phyloP scores from a whole-genome alignment of 2,797 vertebrate genomes.

The Buphagus erythrorhynchus region DNA sequence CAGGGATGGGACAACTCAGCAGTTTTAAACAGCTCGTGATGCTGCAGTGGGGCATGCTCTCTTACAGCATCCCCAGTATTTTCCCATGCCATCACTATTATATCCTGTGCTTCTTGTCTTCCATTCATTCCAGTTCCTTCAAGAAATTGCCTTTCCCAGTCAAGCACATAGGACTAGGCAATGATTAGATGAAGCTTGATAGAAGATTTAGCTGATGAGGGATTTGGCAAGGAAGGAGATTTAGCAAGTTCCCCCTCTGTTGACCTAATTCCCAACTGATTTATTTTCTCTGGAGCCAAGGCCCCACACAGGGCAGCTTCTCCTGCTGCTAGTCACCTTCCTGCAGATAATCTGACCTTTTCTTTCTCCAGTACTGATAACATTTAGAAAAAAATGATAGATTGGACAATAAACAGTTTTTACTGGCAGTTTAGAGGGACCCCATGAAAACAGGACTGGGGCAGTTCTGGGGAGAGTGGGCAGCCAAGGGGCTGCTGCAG shows the following conservation, averaged over 20 bases:
- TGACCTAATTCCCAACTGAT: background rate
- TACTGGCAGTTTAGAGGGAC: background rate
- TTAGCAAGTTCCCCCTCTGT: background rate
- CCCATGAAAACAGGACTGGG: background rate
- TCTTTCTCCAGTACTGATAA: background rate
- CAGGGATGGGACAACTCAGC: background rate
- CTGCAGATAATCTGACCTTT: background rate
- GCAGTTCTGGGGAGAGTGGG: fast-evolving
- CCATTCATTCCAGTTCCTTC: background rate
- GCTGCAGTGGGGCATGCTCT: fast-evolving
- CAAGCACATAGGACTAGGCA: background rate
- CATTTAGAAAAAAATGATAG: background rate
- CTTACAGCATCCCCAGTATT: background rate
- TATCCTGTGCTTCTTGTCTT: background rate
- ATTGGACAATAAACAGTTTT: background rate
- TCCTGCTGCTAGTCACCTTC: background rate
- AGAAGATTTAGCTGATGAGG: background rate
- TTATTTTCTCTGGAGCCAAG: background rate
- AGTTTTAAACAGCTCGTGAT: background rate
- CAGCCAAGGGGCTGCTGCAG: background rate
- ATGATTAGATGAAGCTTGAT: background rate
- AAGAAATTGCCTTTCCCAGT: background rate
- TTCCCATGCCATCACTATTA: fast-evolving
- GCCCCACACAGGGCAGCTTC: background rate
- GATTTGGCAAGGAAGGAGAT: background rate